Percentiles rank a stretch among this genome's conserved stretches.
phyloP scores from a whole-genome alignment of 2,797 vertebrate species.

The Pteropus rufus region DNA sequence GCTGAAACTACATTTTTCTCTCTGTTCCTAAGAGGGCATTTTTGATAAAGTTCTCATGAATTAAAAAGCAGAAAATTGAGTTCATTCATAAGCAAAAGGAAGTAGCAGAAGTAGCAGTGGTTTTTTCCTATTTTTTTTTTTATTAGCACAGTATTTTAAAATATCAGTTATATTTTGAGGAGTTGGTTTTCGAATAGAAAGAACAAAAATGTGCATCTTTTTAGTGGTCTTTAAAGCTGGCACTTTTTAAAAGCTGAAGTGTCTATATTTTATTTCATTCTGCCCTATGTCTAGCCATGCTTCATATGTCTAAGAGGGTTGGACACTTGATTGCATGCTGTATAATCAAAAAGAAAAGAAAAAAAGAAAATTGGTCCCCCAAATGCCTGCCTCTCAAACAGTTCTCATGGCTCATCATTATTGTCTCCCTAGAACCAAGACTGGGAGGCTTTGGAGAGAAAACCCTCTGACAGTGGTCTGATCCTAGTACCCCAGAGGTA shows the following conservation, averaged over 20 bases:
- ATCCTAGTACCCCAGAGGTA: not conserved
- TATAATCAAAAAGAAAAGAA: not conserved
- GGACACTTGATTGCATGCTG: not conserved
- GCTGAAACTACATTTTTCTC: not conserved
- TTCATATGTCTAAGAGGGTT: not conserved
- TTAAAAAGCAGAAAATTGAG: slow-evolving; percentile 23
- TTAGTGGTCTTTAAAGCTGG: not conserved
- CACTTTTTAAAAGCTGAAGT: not conserved
- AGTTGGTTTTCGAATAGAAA: not conserved
- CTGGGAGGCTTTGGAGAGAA: not conserved
- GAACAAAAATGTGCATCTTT: not conserved
- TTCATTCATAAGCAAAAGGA: slow-evolving; percentile 33
- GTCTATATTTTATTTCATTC: not conserved
- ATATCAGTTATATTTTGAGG: slow-evolving; percentile 29
- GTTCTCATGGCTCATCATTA: not conserved
- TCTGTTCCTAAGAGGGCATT: not conserved
- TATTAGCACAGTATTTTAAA: not conserved
- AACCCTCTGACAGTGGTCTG: not conserved
- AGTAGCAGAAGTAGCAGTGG: not conserved
- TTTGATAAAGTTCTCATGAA: not conserved
- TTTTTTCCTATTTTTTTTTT: not conserved
- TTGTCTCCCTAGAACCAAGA: not conserved
- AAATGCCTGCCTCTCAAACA: not conserved
- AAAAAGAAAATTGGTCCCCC: not conserved
- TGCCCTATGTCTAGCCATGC: not conserved